Base-by-base conservation (phyloP, 1,140 invertebrate species). In the Apis cerana region DNA sequence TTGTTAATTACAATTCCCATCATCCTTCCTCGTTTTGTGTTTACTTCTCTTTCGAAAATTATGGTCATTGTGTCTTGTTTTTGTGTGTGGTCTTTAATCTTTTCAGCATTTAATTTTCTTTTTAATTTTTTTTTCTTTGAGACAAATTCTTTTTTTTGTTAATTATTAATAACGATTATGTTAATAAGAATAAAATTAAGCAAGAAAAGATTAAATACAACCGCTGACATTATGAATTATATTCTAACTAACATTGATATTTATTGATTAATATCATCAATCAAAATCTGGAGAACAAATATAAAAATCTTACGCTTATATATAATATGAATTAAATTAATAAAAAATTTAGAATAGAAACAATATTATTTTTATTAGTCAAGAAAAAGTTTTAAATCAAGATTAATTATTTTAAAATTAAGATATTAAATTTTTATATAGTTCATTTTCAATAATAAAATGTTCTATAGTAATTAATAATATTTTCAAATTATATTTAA, bases 211-310 rank as follows among this genome's bases (percentile, higher is more conserved):
- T 64, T 68, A 21, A 13, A 23, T 33, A 12, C 21, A 17, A 64
- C 52, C 10, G 64, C 50, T 80, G 21, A 64, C 54, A 61, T 12
- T 17, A 12, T 58, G 7, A 43, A 54, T 33, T 33, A 3, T 33
- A 33, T 33, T 33, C 33, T 33, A 33, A 62, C 58, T 72, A 80
- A 62, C 77, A 64, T 50, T 50, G 54, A 81, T 12, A 59, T 59
- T 43, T 74, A 21, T 74, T 2, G 9, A 74, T 59, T 59, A 74
- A 74, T 33, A 43, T 3, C 7, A 5, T 8, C 9, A 19, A 5
- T 8, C 9, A 19, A 75, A 59, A 71, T n/a, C 2, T 11, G 19
- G 52, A 75, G 72, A 75, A 23, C n/a, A 9, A 56, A 15, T 23
- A 23, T 27, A 27, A 62, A 43, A 62, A 2, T 62, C 23, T 12